Base-by-base conservation (phyloP, 2,888 invertebrate genomes). In the Phymatocera aterrima region DNA sequence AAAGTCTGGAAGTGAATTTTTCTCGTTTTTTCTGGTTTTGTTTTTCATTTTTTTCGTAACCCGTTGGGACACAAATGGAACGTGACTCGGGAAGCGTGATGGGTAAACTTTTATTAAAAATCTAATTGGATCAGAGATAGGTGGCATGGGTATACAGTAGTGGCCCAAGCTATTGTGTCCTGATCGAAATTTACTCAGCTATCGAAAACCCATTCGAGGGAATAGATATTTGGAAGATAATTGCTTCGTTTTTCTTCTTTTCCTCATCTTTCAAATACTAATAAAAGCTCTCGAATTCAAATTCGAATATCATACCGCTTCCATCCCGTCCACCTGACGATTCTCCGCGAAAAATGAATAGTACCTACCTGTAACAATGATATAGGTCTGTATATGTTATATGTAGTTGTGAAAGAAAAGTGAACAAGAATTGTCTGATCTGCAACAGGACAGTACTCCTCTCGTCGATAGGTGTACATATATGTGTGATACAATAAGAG, bases 101-200 rank as follows among this genome's bases (percentile, higher is more conserved):
- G 86, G 84, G 83, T 86, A 87, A 87, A 87, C 86, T 87, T 87
- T 87, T 87, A 87, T 87, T 86, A 87, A 87, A 87, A 87, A 86
- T 86, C 86, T 86, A 86, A 87, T 87, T 87, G 86, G 86, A 87
- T 86, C 85, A 83, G 85, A 82, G 86, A 81, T 83, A 21, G 48
- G 54, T 21, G 57, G n/a, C 31, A 24, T n/a, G 37, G 24, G 12
- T 68, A n/a, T n/a, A n/a, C n/a, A n/a, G 74, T 24, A 51, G 12
- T 64, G 51, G 21, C n/a, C 51, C 21, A 46, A 31, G 64, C 24
- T 34, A 64, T 77, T 51, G 72, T 51, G 48, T 34, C n/a, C 21
- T 51, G 72, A 51, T 18, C 72, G n/a, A 43, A 72, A 48, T 51
- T 72, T 72, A 34, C 28, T 28, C n/a, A 6, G n/a, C n/a, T 21